These are phyloP conservation scores for Megatriorchis doriae DNA, from an alignment of 2,113 vertebrate species.

Conservation along the genomic window DNA sequence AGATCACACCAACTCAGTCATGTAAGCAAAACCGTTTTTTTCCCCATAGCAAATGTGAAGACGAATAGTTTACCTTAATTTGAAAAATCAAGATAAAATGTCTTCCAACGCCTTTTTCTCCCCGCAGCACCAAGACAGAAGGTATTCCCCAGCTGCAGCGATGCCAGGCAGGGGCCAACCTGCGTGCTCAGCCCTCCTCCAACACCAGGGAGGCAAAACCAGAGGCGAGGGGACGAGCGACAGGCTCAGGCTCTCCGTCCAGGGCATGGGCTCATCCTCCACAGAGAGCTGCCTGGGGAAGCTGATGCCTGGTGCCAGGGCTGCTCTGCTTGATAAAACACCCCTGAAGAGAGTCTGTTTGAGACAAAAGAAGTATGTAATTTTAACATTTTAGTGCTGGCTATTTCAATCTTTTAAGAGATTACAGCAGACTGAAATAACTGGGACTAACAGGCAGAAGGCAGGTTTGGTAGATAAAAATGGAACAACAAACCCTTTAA, in stretches of 20 bases:
- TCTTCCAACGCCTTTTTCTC: background rate
- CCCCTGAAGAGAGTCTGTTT: background rate
- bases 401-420: background rate
- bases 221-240: accelerated
- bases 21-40: background rate
- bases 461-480: background rate
- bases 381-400: background rate
- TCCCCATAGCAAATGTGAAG: background rate
- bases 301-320: accelerated
- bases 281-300: accelerated
- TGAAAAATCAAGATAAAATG: background rate
- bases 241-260: background rate
- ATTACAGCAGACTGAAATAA: background rate
- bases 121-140: background rate
- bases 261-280: background rate
- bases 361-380: background rate
- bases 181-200: accelerated
- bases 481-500: background rate
- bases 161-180: background rate
- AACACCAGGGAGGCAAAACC: background rate
- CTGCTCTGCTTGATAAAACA: background rate
- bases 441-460: background rate
- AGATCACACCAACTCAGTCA: background rate
- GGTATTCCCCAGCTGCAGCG: accelerated
- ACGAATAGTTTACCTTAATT: background rate